These are phyloP conservation scores for Oxyteleia sp. DNA, from an alignment of 2,888 invertebrate genomes.

Conservation along the genomic window DNA sequence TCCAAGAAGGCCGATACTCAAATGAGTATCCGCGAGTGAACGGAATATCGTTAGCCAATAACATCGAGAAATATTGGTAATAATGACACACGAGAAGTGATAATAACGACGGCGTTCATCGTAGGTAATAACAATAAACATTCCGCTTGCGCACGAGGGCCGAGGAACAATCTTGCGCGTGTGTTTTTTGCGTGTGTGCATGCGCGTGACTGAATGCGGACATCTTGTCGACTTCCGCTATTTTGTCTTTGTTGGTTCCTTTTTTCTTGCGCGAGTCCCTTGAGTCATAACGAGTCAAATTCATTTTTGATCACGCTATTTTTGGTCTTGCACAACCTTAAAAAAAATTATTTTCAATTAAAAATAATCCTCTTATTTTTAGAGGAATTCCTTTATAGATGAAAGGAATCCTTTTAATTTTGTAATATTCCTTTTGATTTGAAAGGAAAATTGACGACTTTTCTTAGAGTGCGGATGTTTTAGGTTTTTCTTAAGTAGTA, in stretches of 20 bases:
- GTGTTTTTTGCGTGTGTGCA: slow-evolving; percentile 4
- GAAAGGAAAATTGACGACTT: too few relatives aligned
- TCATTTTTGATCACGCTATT: too few relatives aligned
- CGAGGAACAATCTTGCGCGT: slow-evolving; percentile 18
- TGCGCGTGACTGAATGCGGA: slow-evolving; percentile 51
- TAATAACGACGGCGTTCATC: slow-evolving; percentile 50
- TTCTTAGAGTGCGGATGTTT: too few relatives aligned
- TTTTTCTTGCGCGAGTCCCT: slow-evolving; percentile 16
- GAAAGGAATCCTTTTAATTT: too few relatives aligned
- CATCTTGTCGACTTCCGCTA: slow-evolving; percentile 54
- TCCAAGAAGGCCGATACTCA: slow-evolving; percentile 41
- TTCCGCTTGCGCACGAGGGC: slow-evolving; percentile 38
- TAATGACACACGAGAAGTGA: slow-evolving; percentile 63
- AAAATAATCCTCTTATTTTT: too few relatives aligned
- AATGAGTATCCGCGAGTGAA: slow-evolving; percentile 38
- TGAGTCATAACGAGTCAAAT: too few relatives aligned
- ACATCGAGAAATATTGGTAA: slow-evolving; percentile 54
- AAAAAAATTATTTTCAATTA: too few relatives aligned
- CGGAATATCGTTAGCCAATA: slow-evolving; percentile 53
- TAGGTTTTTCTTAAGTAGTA: too few relatives aligned
- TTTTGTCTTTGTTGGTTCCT: slow-evolving; percentile 25
- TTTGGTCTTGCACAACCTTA: too few relatives aligned
- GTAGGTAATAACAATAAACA: slow-evolving; percentile 63
- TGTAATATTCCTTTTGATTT: too few relatives aligned
- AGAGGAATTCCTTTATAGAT: too few relatives aligned